Percentiles rank a stretch among this genome's conserved stretches.
These are phyloP conservation scores for Bugula neritina DNA, from an alignment of 2,888 invertebrate species.

Conservation along the genomic window DNA sequence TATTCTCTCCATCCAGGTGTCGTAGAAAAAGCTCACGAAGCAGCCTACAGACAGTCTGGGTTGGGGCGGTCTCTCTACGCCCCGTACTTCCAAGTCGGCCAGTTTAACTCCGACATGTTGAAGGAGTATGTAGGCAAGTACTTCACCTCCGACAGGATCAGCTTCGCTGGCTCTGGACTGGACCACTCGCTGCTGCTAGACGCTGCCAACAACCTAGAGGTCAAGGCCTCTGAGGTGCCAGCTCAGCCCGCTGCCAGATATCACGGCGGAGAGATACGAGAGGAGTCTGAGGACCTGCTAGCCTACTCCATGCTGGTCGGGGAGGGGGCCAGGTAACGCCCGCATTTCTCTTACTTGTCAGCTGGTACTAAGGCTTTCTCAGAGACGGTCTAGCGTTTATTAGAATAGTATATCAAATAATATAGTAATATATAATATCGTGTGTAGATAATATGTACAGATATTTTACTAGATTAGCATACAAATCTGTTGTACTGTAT, in stretches of 20 bases:
- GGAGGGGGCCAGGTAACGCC: conserved; percentile 23
- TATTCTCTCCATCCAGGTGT: too few species aligned
- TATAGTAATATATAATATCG: too few species aligned
- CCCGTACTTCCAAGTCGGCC: neutral
- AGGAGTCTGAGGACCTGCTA: neutral
- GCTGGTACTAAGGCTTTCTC: too few species aligned
- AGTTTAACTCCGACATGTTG: conserved; percentile 16
- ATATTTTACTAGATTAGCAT: too few species aligned
- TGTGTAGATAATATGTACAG: too few species aligned
- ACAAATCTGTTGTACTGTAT: too few species aligned
- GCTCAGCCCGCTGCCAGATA: neutral
- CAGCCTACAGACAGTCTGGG: conserved; percentile 2
- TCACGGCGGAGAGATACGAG: conserved; percentile 10
- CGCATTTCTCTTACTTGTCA: too few species aligned
- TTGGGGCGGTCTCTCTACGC: conserved; percentile 15
- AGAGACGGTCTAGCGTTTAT: too few species aligned
- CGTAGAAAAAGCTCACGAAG: conserved; percentile 22
- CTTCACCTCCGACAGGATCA: neutral
- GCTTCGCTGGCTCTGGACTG: conserved; percentile 14
- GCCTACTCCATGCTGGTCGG: conserved; percentile 1
- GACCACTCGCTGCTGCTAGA: neutral
- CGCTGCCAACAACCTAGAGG: neutral
- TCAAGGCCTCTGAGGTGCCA: neutral
- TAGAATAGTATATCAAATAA: too few species aligned
- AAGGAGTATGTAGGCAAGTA: conserved; percentile 21